A percentile compares a stretch with the other conserved stretches of the same genome.
phyloP scores from a whole-genome alignment of 2,797 vertebrate genomes.

The Botia almorhae region DNA sequence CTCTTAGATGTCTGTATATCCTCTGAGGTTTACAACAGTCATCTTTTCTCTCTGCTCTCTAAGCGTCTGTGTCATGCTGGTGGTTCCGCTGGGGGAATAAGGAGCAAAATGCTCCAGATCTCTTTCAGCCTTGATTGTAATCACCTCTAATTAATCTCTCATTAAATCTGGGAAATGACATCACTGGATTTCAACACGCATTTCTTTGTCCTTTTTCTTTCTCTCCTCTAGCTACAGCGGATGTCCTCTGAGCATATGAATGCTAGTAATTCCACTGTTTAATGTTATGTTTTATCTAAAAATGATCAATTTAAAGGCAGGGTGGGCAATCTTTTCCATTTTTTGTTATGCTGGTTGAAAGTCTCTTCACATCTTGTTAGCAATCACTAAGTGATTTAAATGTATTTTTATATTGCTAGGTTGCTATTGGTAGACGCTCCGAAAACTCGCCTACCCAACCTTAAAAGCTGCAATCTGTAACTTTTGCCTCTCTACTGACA shows the following conservation, averaged over 20 bases:
- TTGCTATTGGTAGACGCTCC: too few relatives aligned
- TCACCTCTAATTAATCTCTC: slow-evolving; percentile 33
- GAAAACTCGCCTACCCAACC: too few relatives aligned
- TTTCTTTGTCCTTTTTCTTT: neutral
- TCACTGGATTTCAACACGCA: slow-evolving; percentile 5
- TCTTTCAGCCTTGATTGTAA: neutral
- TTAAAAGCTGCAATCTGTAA: too few relatives aligned
- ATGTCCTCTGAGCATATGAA: neutral
- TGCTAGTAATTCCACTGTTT: slow-evolving; percentile 8
- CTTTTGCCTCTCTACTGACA: too few relatives aligned
- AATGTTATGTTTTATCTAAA: slow-evolving; percentile 12
- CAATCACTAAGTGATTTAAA: too few relatives aligned
- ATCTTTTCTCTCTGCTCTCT: slow-evolving; percentile 4
- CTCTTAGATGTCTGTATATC: too few relatives aligned
- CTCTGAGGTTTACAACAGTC: neutral
- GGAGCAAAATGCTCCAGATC: slow-evolving; percentile 28
- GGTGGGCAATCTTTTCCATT: too few relatives aligned
- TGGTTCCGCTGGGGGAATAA: slow-evolving; percentile 25
- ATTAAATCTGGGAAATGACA: slow-evolving; percentile 41
- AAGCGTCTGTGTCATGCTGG: slow-evolving; percentile 19
- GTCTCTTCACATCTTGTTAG: too few relatives aligned
- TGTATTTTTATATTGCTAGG: too few relatives aligned
- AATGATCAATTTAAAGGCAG: neutral
- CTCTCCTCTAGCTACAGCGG: neutral
- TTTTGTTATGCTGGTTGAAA: too few relatives aligned